Percentiles rank a stretch among this genome's conserved stretches.
Conservation (phyloP, 1,140 invertebrate genomes). For the Drosophila nebulosa region DNA sequence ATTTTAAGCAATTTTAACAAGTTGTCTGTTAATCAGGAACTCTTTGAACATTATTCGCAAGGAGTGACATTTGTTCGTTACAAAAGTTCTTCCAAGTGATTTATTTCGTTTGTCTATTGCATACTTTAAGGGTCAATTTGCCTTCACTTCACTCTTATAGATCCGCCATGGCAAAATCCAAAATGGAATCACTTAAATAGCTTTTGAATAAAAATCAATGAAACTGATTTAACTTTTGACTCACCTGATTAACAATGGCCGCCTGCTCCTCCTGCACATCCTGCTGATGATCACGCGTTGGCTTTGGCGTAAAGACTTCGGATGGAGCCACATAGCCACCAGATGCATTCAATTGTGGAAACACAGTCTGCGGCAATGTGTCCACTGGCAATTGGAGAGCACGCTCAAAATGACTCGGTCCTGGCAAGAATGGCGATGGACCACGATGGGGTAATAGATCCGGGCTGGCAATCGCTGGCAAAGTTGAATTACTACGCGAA, state of each 20-base stretch:
- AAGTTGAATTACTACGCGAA: slow-evolving; percentile 55
- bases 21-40: too few species aligned
- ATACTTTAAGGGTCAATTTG: too few species aligned
- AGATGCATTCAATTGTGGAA: slow-evolving; percentile 77
- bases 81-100: not conserved
- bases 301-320: slow-evolving; percentile 64
- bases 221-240: not conserved
- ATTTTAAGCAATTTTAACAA: too few species aligned
- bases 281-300: slow-evolving; percentile 79
- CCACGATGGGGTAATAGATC: slow-evolving; percentile 65
- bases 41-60: too few species aligned
- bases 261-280: slow-evolving; percentile 80
- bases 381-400: slow-evolving; percentile 73
- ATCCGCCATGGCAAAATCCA: too few species aligned
- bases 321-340: slow-evolving; percentile 67
- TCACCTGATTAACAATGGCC: slow-evolving; percentile 81
- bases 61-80: too few species aligned
- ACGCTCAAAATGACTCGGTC: slow-evolving; percentile 73
- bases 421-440: slow-evolving; percentile 76
- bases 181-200: too few species aligned
- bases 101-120: too few species aligned
- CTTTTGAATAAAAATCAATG: too few species aligned
- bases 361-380: slow-evolving; percentile 80
- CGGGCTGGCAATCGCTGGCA: slow-evolving; percentile 60
- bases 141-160: too few species aligned